phyloP scores from a whole-genome alignment of 2,113 vertebrate species.

The Odontesthes bonariensis region DNA sequence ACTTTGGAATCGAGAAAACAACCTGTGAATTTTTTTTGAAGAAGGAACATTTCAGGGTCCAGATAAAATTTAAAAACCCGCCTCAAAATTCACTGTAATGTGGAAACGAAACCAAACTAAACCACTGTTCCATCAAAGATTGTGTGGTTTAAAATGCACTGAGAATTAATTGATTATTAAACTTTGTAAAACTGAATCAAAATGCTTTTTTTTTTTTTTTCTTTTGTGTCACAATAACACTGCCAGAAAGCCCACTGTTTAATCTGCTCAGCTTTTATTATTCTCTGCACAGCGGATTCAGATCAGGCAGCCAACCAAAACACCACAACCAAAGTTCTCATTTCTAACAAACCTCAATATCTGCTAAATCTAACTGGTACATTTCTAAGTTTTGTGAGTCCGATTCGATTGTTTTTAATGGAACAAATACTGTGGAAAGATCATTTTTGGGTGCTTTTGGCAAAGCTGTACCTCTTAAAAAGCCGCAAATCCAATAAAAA shows the following conservation, averaged over 20 bases:
- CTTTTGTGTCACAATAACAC: slow-evolving; percentile 53
- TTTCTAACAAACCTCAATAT: neutral
- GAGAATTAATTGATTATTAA: slow-evolving; percentile 40
- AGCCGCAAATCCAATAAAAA: slow-evolving; percentile 28
- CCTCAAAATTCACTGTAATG: slow-evolving; percentile 35
- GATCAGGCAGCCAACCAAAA: slow-evolving; percentile 13
- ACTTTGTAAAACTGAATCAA: slow-evolving; percentile 17
- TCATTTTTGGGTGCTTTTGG: slow-evolving; percentile 4
- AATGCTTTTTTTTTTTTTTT: neutral
- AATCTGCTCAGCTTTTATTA: neutral
- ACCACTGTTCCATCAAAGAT: slow-evolving; percentile 25
- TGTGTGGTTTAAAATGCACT: slow-evolving; percentile 63
- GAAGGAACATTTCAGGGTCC: slow-evolving; percentile 59
- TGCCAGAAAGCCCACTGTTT: slow-evolving; percentile 53
- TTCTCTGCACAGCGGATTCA: slow-evolving; percentile 9
- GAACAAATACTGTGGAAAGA: slow-evolving; percentile 7
- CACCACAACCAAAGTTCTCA: neutral
- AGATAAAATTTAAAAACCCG: slow-evolving; percentile 24
- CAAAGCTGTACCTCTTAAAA: slow-evolving; percentile 4
- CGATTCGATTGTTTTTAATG: neutral
- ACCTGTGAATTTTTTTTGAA: slow-evolving; percentile 46
- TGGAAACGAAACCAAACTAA: slow-evolving; percentile 44
- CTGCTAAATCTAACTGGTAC: neutral
- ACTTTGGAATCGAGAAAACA: slow-evolving; percentile 15
- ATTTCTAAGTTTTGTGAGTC: neutral